Percentiles rank a stretch among this genome's conserved stretches.
Conservation (phyloP, 2,888 invertebrate species). For the Aphodius granarius region DNA sequence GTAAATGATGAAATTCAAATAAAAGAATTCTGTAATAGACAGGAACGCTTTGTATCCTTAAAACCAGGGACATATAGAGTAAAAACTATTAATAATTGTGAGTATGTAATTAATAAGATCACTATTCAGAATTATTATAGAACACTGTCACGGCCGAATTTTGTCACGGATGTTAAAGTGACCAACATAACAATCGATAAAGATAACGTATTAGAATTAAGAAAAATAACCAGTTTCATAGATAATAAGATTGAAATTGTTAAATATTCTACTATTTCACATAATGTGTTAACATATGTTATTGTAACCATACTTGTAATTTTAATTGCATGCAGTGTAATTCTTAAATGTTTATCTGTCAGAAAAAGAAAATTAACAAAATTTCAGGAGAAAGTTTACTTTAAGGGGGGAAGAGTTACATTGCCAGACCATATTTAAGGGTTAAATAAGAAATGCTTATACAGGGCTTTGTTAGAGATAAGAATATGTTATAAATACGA, state of each 20-base stretch:
- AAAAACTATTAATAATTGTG: neutral
- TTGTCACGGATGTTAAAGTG: neutral
- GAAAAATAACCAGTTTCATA: neutral
- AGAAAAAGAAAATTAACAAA: neutral
- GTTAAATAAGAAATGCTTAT: neutral
- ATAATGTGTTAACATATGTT: too few species aligned
- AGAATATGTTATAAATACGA: neutral
- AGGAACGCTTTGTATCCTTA: neutral
- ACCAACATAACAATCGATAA: neutral
- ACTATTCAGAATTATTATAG: neutral
- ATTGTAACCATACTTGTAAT: neutral
- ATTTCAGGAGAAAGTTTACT: neutral
- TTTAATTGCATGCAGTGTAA: neutral
- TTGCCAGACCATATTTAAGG: neutral
- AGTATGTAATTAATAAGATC: neutral
- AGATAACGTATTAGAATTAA: neutral
- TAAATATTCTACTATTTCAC: neutral
- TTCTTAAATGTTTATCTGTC: neutral
- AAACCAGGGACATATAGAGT: neutral
- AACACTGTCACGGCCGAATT: neutral
- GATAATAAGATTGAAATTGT: neutral
- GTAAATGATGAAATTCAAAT: neutral
- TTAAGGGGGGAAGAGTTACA: neutral
- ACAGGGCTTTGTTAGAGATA: neutral
- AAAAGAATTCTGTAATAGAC: neutral